Conservation (phyloP, 2,113 vertebrate genomes). For the Campylorhamphus procurvoides region DNA sequence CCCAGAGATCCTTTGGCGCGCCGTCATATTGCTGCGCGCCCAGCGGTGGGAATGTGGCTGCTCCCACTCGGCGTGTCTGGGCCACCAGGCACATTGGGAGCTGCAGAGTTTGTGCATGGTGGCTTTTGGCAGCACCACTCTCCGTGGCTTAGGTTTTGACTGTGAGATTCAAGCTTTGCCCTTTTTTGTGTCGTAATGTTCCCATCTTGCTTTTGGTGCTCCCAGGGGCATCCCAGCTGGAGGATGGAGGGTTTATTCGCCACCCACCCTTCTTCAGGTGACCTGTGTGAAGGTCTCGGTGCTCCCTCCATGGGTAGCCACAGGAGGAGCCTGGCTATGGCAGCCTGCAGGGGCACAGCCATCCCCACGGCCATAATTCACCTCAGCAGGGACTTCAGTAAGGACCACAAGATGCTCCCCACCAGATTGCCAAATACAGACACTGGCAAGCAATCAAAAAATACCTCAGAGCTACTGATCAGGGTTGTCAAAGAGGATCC, state of each 20-base stretch:
- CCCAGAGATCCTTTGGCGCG: not conserved
- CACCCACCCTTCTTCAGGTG: not conserved
- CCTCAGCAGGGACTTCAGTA: fast-evolving
- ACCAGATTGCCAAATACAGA: not conserved
- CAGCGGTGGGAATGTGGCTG: not conserved
- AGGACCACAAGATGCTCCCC: not conserved
- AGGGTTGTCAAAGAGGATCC: not conserved
- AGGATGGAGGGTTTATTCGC: not conserved
- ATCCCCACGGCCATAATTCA: fast-evolving
- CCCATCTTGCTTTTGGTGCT: fast-evolving
- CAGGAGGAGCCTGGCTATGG: fast-evolving
- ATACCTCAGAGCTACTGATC: not conserved
- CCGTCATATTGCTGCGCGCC: not conserved
- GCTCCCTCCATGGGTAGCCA: fast-evolving
- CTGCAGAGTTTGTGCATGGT: fast-evolving
- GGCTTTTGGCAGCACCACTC: not conserved
- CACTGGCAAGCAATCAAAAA: not conserved
- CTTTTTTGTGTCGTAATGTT: fast-evolving
- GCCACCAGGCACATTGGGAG: not conserved
- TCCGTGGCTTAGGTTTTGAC: not conserved
- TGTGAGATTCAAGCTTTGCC: not conserved
- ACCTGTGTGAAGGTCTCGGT: fast-evolving
- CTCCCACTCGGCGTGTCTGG: fast-evolving
- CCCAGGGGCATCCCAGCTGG: not conserved
- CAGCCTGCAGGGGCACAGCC: not conserved